These are phyloP conservation scores for Acleris literana DNA, from an alignment of 2,888 invertebrate genomes.

Conservation along the genomic window DNA sequence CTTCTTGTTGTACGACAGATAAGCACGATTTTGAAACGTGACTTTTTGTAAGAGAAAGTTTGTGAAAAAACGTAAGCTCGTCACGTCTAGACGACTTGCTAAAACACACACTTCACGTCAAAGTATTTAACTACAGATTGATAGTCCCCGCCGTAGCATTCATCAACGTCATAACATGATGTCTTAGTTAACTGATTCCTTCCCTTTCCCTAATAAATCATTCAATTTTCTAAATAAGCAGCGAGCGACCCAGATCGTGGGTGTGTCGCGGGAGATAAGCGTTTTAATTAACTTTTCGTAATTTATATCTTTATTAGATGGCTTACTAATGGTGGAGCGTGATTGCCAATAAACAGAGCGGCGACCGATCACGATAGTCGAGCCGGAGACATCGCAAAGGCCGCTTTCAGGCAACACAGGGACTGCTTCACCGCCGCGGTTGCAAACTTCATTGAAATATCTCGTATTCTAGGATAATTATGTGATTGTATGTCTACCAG, in stretches of 20 bases:
- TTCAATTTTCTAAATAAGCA: conserved; percentile 67
- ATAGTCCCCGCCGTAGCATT: conserved; percentile 47
- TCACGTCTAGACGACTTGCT: conserved; percentile 11
- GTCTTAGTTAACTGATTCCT: conserved; percentile 35
- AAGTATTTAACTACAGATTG: conserved; percentile 29
- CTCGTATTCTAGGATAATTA: too few species aligned
- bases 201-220: conserved; percentile 68
- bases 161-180: conserved; percentile 51
- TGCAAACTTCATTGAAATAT: not conserved
- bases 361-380: conserved; percentile 63
- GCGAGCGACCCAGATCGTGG: conserved; percentile 49
- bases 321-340: conserved; percentile 63
- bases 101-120: conserved; percentile 10
- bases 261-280: conserved; percentile 66
- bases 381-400: conserved; percentile 42
- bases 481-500: not conserved
- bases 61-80: conserved; percentile 1
- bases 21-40: conserved; percentile 11
- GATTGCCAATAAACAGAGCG: conserved; percentile 66
- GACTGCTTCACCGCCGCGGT: conserved; percentile 13
- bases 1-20: not conserved
- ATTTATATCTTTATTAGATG: conserved; percentile 80
- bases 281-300: conserved; percentile 80
- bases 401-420: conserved; percentile 41
- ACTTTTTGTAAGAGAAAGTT: conserved; percentile 20